Percentiles rank a stretch among this genome's conserved stretches.
Conservation (phyloP, 2,888 invertebrate species). For the Drosophila nr. medialis region DNA sequence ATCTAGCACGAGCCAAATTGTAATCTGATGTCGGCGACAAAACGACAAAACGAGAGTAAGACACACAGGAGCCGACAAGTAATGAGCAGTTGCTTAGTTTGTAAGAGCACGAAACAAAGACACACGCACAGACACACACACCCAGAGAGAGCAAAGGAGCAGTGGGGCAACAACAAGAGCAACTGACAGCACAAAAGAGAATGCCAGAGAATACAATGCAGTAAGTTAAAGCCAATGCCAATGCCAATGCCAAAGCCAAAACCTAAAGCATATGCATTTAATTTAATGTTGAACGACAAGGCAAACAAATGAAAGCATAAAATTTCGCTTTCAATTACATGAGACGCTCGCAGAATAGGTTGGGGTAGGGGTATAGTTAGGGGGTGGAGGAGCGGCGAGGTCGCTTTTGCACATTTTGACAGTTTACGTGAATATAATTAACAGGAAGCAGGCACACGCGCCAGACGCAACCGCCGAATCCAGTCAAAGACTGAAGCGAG, state of each 20-base stretch:
- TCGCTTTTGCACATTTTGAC: constrained; percentile 67
- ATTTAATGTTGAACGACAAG: constrained; percentile 50
- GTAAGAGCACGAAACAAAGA: constrained; percentile 39
- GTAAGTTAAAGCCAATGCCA: constrained; percentile 4
- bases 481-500: constrained; percentile 15
- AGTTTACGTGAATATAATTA: constrained; percentile 81
- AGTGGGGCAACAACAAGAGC: constrained; percentile 29
- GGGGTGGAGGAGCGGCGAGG: constrained; percentile 8
- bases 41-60: constrained; percentile 41
- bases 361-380: background rate
- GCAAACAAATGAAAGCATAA: constrained; percentile 61
- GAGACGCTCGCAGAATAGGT: background rate
- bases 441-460: constrained; percentile 85
- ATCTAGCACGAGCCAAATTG: constrained; percentile 73
- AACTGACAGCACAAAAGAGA: constrained; percentile 68
- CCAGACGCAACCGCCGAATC: constrained; percentile 66
- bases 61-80: constrained; percentile 68
- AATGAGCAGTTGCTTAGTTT: constrained; percentile 76
- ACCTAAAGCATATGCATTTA: constrained; percentile 72
- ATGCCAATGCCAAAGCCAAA: background rate
- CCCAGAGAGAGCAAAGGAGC: constrained; percentile 26
- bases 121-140: constrained; percentile 39
- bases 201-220: constrained; percentile 20
- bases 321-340: constrained; percentile 81
- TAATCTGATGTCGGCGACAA: constrained; percentile 37